Conservation (phyloP, 2,797 vertebrate species). For the Acrossocheilus fasciatus region DNA sequence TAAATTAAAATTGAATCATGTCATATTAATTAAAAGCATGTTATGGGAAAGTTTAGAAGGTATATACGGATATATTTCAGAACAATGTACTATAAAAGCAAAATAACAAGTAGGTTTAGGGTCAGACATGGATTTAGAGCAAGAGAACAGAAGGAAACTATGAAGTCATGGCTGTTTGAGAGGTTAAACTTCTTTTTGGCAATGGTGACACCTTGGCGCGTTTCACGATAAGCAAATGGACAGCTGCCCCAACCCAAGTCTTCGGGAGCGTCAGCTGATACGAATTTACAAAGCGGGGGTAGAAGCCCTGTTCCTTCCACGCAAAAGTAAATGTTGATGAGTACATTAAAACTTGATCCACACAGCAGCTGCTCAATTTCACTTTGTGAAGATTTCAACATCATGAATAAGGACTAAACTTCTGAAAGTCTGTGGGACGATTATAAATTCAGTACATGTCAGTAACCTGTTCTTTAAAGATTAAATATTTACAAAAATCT, state of each 20-base stretch:
- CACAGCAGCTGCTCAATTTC: slow-evolving; percentile 57
- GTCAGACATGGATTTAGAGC: slow-evolving; percentile 19
- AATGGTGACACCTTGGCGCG: slow-evolving; percentile 37
- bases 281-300: slow-evolving; percentile 24
- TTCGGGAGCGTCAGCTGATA: not conserved
- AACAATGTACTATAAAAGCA: slow-evolving; percentile 16
- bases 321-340: slow-evolving; percentile 31
- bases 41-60: not conserved
- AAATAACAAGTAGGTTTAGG: slow-evolving; percentile 17
- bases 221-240: slow-evolving; percentile 32
- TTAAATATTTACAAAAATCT: not conserved
- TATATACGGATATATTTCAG: not conserved
- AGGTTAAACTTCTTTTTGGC: slow-evolving; percentile 20
- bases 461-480: not conserved
- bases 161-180: slow-evolving; percentile 35
- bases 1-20: not conserved
- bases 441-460: not conserved
- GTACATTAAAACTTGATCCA: slow-evolving; percentile 53
- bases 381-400: slow-evolving; percentile 54
- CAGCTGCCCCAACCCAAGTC: slow-evolving; percentile 38
- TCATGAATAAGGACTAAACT: slow-evolving; percentile 7
- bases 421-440: not conserved
- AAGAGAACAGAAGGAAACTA: slow-evolving; percentile 30
- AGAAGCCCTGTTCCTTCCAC: slow-evolving; percentile 5
- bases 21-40: not conserved